Base-by-base conservation (phyloP, 2,888 invertebrate species). In the Drosophila infuscata region DNA sequence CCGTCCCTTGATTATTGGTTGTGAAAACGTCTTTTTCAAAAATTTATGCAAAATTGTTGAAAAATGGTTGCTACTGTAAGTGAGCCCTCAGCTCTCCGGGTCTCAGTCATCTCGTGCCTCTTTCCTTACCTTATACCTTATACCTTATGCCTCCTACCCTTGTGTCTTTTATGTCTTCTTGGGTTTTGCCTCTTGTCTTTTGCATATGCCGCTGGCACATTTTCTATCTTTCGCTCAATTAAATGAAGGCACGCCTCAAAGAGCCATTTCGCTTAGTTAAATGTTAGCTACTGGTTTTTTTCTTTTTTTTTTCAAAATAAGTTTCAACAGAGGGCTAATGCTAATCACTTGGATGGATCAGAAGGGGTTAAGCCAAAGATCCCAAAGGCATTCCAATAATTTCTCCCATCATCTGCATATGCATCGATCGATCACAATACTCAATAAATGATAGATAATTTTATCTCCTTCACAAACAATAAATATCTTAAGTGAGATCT, bases 11-110 rank as follows among this genome's bases (percentile, higher is more conserved):
- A 86, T 86, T 86, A 88, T 86, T 82, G 88, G 86, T 88, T 86
- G 83, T 77, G 80, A 88, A 86, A 86, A 86, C 85, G 88, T 77
- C 79, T 82, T 82, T 75, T 79, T 70, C 32, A 51, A 88, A 86
- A 86, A 83, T 86, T 88, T 86, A 87, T 88, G 88, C 86, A 87
- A 87, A 86, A 88, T 82, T 82, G 78, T 81, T 81, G 82, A 82
- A 86, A 83, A 87, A 88, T 87, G 86, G 76, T 88, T 82, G 87
- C 87, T 83, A 84, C 87, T 78, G 87, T 83, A 86, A 82, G 79
- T 76, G 73, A 68, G 74, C 74, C 71, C 69, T 76, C 73, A 52
- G 48, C 51, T 35, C 51, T 35, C 35, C 25, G 17, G 35, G 29
- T 29, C 36, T 17, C 36, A 29, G 49, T 9, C 29, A 15, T 25